Conservation (phyloP, 2,113 vertebrate species). For the Puntigrus tetrazona region DNA sequence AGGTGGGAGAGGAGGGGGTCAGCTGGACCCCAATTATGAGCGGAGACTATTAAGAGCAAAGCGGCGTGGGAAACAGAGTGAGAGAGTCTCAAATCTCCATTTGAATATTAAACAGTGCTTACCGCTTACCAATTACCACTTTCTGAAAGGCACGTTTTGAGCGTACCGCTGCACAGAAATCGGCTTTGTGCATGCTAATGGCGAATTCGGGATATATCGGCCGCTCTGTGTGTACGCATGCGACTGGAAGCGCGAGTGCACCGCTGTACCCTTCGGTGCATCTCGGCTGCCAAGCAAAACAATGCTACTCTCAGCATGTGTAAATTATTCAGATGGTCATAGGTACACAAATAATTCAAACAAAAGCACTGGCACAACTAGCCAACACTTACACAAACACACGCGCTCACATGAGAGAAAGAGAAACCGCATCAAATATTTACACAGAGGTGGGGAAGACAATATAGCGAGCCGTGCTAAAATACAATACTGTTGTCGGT, state of each 20-base stretch:
- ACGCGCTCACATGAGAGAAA: neutral
- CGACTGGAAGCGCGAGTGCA: conserved; percentile 54
- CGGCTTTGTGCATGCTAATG: conserved; percentile 6
- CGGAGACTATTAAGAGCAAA: conserved; percentile 34
- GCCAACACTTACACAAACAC: conserved; percentile 42
- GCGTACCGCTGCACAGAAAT: neutral
- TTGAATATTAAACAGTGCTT: conserved; percentile 62
- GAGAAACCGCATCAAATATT: conserved; percentile 46
- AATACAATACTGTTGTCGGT: neutral
- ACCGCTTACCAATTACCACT: conserved; percentile 65
- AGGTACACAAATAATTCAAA: conserved; percentile 50
- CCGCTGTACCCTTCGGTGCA: conserved; percentile 33
- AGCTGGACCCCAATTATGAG: conserved; percentile 34
- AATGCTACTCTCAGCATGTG: conserved; percentile 72
- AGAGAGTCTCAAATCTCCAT: conserved; percentile 65
- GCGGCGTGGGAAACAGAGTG: conserved; percentile 39
- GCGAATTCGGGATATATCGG: neutral
- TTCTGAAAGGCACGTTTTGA: conserved; percentile 67
- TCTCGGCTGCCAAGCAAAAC: conserved; percentile 63
- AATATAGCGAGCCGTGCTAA: neutral
- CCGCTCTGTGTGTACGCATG: conserved; percentile 32
- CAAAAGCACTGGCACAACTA: conserved; percentile 40
- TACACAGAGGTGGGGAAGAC: conserved; percentile 20
- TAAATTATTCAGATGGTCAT: conserved; percentile 71
- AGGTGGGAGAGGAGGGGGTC: conserved; percentile 12